Evolutionary conservation across 2,797 vertebrate species (phyloP), one percentile per base, ranked within the genome.

Genomic region (Alauda arvensis): DNA sequence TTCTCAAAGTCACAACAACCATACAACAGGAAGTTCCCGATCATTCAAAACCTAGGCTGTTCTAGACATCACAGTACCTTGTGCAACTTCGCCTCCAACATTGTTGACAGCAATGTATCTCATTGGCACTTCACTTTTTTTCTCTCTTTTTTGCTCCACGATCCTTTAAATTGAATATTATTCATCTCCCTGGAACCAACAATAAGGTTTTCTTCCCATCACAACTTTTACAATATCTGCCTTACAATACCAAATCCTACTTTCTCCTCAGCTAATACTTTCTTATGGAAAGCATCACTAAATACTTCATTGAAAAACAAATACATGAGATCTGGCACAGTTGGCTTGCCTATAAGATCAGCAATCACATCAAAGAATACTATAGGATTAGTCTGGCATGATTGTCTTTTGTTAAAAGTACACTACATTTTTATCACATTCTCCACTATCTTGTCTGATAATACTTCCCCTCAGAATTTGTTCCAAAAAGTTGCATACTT

Each of bases 401-500:
- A 74, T 74, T 31, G 17, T 34, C 77, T 85, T 89, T 89, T 87
- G 77, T 91, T 77, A 77, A 49, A 90, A 42, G 23, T 55, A 72
- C 14, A 20, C 46, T 83, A 79, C 15, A 37, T 77, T 92, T 93
- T 89, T 85, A 93, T 90, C 83, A 74, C 40, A 52, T 82, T 89
- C 89, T 89, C 57, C 18, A 31, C 39, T 79, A 70, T 81, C 80
- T 82, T 55, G 68, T 88, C 68, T 88, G 88, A 90, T 91, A 88
- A 82, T 74, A 70, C 12, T 74, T 89, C 43, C 65, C 33, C 37
- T 91, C 49, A 40, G 39, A 70, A 82, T 91, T 82, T 70, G 63
- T 88, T 95, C 89, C 87, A 90, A 89, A 75, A 61, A 59, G 42
- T n/a, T 91, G 55, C 57, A 60, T 85, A 45, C 43, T 85, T 93